Percentiles rank a stretch among this genome's conserved stretches.
Evolutionary conservation across 2,113 vertebrate species (phyloP).

Genomic region (Anolis sagrei): DNA sequence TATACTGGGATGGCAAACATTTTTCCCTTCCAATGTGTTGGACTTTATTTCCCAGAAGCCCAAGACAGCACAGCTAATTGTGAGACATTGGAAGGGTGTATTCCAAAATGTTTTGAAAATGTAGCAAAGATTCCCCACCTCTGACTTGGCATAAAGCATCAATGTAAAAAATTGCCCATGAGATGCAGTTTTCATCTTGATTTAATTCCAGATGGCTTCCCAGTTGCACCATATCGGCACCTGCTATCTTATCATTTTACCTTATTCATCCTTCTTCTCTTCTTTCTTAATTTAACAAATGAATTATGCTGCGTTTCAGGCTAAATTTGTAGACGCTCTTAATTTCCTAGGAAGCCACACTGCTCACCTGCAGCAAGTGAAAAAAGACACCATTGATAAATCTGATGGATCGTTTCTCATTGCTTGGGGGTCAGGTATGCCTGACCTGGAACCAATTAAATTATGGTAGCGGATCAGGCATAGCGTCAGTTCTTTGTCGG

Average conservation of each 20-base stretch:
- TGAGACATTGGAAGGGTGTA: too few relatives aligned
- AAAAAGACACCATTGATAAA: not conserved
- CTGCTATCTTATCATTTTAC: not conserved
- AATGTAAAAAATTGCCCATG: not conserved
- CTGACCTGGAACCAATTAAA: constrained; percentile 19
- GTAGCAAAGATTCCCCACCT: not conserved
- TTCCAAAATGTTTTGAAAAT: too few relatives aligned
- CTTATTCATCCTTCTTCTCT: not conserved
- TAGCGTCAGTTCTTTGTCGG: not conserved
- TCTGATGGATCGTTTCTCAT: not conserved
- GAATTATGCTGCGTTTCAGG: not conserved
- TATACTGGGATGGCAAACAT: too few relatives aligned
- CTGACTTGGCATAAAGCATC: not conserved
- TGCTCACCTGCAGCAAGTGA: not conserved
- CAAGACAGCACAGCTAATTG: too few relatives aligned
- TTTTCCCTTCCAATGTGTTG: too few relatives aligned
- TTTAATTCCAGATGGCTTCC: not conserved
- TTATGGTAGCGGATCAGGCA: not conserved
- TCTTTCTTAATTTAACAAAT: not conserved
- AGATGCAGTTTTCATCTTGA: not conserved
- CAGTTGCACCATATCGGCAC: not conserved
- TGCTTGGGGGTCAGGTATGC: not conserved
- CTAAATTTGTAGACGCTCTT: not conserved
- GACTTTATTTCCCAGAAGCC: too few relatives aligned
- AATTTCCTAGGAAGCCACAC: not conserved